A percentile compares a stretch with the other conserved stretches of the same genome.
Conservation (phyloP, 2,888 invertebrate genomes). For the Hipparchia semele region DNA sequence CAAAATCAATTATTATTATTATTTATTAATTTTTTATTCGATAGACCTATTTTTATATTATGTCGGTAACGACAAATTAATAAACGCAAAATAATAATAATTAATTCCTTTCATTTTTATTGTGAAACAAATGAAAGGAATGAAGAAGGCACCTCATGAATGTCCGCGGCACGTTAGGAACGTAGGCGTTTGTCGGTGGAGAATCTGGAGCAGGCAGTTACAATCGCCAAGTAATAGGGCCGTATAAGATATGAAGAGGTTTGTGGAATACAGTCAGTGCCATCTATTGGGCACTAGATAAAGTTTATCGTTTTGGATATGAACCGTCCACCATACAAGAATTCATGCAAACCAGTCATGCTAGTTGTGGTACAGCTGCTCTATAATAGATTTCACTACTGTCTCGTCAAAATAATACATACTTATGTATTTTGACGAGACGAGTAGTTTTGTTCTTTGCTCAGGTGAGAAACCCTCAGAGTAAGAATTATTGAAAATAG, state of each 20-base stretch:
- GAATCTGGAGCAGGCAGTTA: slow-evolving; percentile 82
- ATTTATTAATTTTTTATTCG: no score
- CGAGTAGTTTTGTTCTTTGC: no score
- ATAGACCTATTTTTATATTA: no score
- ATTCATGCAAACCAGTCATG: not conserved
- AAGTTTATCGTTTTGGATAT: slow-evolving; percentile 1
- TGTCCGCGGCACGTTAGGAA: slow-evolving; percentile 72
- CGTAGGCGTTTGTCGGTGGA: slow-evolving; percentile 72
- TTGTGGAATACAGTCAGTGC: slow-evolving; percentile 28
- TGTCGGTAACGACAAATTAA: not conserved
- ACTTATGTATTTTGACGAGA: no score
- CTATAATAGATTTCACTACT: slow-evolving; percentile 39
- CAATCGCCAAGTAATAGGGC: slow-evolving; percentile 79
- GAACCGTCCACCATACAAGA: not conserved
- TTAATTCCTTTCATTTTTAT: no score
- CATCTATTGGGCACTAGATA: slow-evolving; percentile 49
- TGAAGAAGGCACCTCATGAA: slow-evolving; percentile 44
- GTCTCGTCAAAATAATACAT: no score
- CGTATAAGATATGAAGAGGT: slow-evolving; percentile 48
- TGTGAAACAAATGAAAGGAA: slow-evolving; percentile 4
- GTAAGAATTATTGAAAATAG: no score
- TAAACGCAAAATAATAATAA: no score
- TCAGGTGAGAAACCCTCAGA: no score
- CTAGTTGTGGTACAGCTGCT: slow-evolving; percentile 11
- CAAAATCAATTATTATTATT: no score